Base-by-base conservation (phyloP, 2,113 vertebrate species). In the Okapia johnstoni region DNA sequence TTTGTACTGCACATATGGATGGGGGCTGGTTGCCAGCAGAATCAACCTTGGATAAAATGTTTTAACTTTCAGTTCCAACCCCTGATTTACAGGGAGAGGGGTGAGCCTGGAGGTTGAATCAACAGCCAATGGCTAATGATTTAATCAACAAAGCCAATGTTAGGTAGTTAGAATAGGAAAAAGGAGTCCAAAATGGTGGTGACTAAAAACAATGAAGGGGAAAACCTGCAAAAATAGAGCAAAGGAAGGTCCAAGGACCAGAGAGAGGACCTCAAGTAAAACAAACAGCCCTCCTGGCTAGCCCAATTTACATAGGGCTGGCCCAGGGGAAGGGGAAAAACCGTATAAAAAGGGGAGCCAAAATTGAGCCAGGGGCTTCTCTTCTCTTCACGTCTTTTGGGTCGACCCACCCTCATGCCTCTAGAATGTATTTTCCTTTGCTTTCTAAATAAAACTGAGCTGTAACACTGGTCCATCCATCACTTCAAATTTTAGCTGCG, bases 381-480 rank as follows among this genome's bases (percentile, higher is more conserved):
- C n/a, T 40, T 70, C n/a, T 36, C 33, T 70, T 70, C 0, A 1
- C 1, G 0, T 70, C 66, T 70, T 70, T 12, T 70, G 66, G 66
- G 66, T 70, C 2, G 0, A 70, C n/a, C 10, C 2, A 0, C n/a
- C 19, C 5, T 40, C 19, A 23, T 23, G 66, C n/a, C 10, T 73
- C n/a, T 73, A 40, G 66, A 73, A 73, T 40, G n/a, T 23, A 73
- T 73, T 73, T 40, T 73, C 21, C 66, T 40, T 40, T 73, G 19
- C 66, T 23, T 40, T 73, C 66, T 73, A 73, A 73, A 40, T 73
- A 73, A 73, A 73, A 40, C n/a, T 23, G 66, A 40, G n/a, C n/a
- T 73, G 66, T 73, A 73, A 23, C n/a, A 73, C 66, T 40, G 66
- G 66, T 40, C 11, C 66, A 73, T 23, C 21, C 5, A 0, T 73